Evolutionary conservation across 2,888 invertebrate species (phyloP).

Genomic region (Cryptosula pallasiana): DNA sequence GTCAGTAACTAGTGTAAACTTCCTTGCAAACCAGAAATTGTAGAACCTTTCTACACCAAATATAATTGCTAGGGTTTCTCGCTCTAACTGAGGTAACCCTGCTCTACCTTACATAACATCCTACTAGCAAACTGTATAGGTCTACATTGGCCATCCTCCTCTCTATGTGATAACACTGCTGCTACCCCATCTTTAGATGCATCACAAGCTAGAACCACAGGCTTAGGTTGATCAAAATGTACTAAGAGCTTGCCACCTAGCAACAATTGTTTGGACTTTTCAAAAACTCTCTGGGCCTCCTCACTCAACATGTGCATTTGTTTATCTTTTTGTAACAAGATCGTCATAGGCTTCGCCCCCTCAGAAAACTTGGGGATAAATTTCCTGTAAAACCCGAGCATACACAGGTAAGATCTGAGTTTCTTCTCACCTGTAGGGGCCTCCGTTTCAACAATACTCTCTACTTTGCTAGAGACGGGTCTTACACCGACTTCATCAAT

Average conservation of each 20-base stretch:
- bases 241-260: slow-evolving; percentile 30
- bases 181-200: slow-evolving; percentile 41
- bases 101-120: slow-evolving; percentile 49
- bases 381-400: neutral
- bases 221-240: slow-evolving; percentile 36
- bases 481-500: neutral
- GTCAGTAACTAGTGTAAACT: slow-evolving; percentile 52
- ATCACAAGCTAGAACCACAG: slow-evolving; percentile 43
- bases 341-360: neutral
- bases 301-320: neutral
- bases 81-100: slow-evolving; percentile 47
- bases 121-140: slow-evolving; percentile 52
- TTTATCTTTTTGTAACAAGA: neutral
- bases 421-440: neutral
- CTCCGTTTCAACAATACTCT: neutral
- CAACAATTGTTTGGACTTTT: slow-evolving; percentile 29
- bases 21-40: slow-evolving; percentile 48
- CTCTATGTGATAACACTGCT: slow-evolving; percentile 38
- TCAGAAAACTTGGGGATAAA: neutral
- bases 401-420: neutral
- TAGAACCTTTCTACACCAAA: slow-evolving; percentile 52
- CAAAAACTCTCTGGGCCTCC: slow-evolving; percentile 8
- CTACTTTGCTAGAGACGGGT: neutral
- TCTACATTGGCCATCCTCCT: slow-evolving; percentile 44
- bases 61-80: slow-evolving; percentile 48